Conservation (phyloP, 2,888 invertebrate genomes). For the Amphipoea lucens region DNA sequence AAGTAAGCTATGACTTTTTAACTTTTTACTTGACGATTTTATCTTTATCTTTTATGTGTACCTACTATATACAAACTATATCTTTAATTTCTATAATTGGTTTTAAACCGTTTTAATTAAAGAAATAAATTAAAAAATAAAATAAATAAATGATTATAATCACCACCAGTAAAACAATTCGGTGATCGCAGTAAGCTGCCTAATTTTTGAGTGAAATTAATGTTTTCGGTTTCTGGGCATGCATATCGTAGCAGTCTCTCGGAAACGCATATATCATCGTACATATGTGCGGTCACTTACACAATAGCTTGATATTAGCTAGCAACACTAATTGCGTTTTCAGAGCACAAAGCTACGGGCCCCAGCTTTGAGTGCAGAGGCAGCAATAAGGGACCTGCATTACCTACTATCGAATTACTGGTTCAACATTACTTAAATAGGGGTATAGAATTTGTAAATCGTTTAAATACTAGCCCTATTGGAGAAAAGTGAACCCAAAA, state of each 20-base stretch:
- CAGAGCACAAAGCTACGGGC: conserved; percentile 41
- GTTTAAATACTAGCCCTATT: background rate
- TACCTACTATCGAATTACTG: conserved; percentile 1
- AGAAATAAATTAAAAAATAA: too few relatives aligned
- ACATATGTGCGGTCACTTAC: conserved; percentile 5
- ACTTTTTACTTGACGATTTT: too few relatives aligned
- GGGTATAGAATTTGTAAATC: background rate
- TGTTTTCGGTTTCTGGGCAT: background rate
- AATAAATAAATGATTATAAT: background rate
- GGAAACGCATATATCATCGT: background rate
- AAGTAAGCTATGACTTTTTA: too few relatives aligned
- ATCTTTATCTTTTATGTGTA: too few relatives aligned
- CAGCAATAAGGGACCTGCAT: conserved; percentile 23
- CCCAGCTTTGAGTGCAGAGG: conserved; percentile 31
- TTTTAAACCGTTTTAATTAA: too few relatives aligned
- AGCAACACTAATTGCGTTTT: conserved; percentile 48
- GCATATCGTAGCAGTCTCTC: background rate
- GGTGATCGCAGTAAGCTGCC: background rate
- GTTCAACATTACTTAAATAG: background rate
- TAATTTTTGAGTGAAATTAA: background rate
- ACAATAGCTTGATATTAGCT: conserved; percentile 12
- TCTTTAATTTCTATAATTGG: too few relatives aligned
- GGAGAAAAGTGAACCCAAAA: background rate
- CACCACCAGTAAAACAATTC: background rate
- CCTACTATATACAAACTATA: too few relatives aligned